phyloP scores from a whole-genome alignment of 2,113 vertebrate species.

The Eulacestoma nigropectus region DNA sequence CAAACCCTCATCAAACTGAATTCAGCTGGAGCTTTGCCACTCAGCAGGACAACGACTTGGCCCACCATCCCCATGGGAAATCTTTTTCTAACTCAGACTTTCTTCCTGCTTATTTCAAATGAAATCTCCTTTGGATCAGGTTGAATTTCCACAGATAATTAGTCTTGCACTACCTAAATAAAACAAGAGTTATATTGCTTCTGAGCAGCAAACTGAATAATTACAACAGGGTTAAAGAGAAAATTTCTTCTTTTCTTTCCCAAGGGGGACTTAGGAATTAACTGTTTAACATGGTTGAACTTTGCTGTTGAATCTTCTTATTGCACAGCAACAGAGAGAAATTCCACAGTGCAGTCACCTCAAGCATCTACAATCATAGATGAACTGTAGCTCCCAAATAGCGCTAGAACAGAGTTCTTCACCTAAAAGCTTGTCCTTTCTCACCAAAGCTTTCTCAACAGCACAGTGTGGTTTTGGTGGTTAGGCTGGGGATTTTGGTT shows the following conservation, averaged over 20 bases:
- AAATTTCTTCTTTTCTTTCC: background rate
- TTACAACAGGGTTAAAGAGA: constrained; percentile 18
- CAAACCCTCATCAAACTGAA: constrained; percentile 51
- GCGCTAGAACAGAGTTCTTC: background rate
- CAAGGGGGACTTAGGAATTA: background rate
- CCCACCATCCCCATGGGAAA: constrained; percentile 49
- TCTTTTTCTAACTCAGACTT: constrained; percentile 31
- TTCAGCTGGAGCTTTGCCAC: constrained; percentile 54
- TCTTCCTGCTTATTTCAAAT: constrained; percentile 47
- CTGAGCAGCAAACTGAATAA: constrained; percentile 11
- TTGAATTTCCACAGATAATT: constrained; percentile 64
- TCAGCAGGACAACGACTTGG: constrained; percentile 29
- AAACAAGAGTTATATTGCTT: constrained; percentile 31
- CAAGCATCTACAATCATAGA: background rate
- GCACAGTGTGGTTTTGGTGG: background rate
- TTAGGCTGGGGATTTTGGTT: background rate
- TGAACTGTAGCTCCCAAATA: background rate
- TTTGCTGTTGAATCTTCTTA: background rate
- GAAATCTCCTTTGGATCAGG: constrained; percentile 34
- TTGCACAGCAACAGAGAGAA: background rate
- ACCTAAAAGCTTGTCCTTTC: background rate
- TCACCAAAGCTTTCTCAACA: constrained; percentile 3
- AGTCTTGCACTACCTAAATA: constrained; percentile 50
- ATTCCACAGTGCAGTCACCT: background rate
- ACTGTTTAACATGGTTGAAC: background rate